Percentiles rank a stretch among this genome's conserved stretches.
Evolutionary conservation across 37 sponge, comb jelly and placozoan genomes (phyloP).

Genomic region (Aplysina aerophoba): DNA sequence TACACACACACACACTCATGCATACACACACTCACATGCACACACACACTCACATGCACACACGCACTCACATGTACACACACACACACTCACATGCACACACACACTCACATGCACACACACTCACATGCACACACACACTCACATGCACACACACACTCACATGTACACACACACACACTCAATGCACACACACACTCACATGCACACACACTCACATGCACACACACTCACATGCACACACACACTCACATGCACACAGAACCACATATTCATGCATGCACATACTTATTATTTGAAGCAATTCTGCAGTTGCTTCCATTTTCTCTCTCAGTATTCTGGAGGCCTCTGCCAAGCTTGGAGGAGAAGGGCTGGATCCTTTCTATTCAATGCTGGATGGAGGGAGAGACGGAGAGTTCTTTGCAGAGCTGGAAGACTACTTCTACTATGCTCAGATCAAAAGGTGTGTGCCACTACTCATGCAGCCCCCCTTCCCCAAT

Average conservation of each 20-base stretch:
- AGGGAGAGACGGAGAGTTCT: slow-evolving; percentile 92
- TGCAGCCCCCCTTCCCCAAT: not conserved
- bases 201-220: not conserved
- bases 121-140: no score
- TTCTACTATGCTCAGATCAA: slow-evolving; percentile 98
- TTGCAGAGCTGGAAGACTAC: slow-evolving; percentile 90
- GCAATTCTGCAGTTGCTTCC: not conserved
- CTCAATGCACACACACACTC: not conserved
- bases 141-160: no score
- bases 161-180: no score
- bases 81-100: no score
- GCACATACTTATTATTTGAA: not conserved
- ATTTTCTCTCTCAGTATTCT: slow-evolving; percentile 60
- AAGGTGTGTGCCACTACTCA: slow-evolving; percentile 35
- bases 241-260: no score
- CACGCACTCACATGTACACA: no score
- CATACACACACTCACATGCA: no score
- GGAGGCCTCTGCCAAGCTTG: slow-evolving; percentile 85
- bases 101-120: not conserved
- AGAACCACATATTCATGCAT: not conserved
- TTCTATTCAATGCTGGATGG: slow-evolving; percentile 97
- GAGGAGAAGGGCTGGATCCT: slow-evolving; percentile 88
- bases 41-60: no score
- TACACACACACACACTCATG: no score
- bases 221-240: no score